Conservation (phyloP, 2,888 invertebrate species). For the Thysanoteuthis rhombus region DNA sequence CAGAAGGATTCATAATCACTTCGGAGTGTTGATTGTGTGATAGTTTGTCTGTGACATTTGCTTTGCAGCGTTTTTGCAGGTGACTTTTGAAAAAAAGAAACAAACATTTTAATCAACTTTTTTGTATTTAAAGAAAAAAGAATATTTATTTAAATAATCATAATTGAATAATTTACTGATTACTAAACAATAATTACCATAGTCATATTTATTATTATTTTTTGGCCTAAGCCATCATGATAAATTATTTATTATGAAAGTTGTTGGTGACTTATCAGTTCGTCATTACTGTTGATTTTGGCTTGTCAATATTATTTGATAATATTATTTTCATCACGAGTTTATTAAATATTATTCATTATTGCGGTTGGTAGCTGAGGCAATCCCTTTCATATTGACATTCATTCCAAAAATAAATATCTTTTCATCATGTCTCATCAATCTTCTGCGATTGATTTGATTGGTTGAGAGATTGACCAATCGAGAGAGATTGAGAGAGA, state of each 20-base stretch:
- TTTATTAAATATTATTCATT: neutral
- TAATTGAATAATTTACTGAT: neutral
- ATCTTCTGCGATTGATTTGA: constrained; percentile 15
- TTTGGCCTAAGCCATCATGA: constrained; percentile 12
- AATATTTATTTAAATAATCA: constrained; percentile 12
- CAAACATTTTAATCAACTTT: neutral
- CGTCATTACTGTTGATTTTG: neutral
- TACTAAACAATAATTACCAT: constrained; percentile 12
- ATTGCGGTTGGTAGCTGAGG: neutral
- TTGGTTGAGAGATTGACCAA: neutral
- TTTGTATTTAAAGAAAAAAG: neutral
- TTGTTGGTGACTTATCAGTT: neutral
- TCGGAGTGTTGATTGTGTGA: neutral
- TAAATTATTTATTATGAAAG: neutral
- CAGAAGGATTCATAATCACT: neutral
- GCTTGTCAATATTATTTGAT: neutral
- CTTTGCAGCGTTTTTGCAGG: neutral
- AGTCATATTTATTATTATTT: neutral
- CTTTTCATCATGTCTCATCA: constrained; percentile 27
- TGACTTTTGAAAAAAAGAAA: neutral
- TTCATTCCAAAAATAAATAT: constrained; percentile 24
- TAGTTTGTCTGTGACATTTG: neutral
- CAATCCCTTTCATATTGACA: neutral
- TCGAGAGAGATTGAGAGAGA: constrained; percentile 24
- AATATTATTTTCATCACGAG: neutral